Conservation (phyloP, 2,888 invertebrate species). For the Lathronympha strigana region DNA sequence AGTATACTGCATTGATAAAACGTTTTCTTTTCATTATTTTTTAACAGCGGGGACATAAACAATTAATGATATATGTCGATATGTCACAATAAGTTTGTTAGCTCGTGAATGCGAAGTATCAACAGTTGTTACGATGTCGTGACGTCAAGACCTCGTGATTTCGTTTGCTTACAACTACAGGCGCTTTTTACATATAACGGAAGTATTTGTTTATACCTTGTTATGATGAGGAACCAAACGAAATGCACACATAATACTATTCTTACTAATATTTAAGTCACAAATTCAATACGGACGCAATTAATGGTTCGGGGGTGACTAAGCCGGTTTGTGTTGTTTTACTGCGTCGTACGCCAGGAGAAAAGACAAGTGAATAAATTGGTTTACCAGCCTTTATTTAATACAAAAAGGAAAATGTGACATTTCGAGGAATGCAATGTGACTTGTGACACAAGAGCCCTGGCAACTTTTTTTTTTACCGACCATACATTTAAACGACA, state of each 20-base stretch:
- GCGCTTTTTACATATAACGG: constrained; percentile 16
- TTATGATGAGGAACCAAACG: constrained; percentile 22
- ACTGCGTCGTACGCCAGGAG: neutral
- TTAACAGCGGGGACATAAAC: constrained; percentile 11
- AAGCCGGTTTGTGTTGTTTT: neutral
- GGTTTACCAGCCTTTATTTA: too few species aligned
- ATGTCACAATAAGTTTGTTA: constrained; percentile 8
- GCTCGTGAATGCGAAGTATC: neutral
- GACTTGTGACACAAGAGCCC: too few species aligned
- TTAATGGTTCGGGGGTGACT: neutral
- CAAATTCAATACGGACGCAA: neutral
- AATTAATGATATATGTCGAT: constrained; percentile 29
- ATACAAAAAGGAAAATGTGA: too few species aligned
- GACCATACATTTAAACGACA: too few species aligned
- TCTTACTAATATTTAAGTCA: neutral
- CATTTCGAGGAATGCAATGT: too few species aligned
- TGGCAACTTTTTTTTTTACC: too few species aligned
- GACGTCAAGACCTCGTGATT: constrained; percentile 41
- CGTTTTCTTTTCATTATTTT: constrained; percentile 30
- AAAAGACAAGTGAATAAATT: neutral
- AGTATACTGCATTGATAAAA: constrained; percentile 15
- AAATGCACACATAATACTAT: constrained; percentile 4
- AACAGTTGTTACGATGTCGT: constrained; percentile 22
- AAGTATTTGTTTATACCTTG: constrained; percentile 25
- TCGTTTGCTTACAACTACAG: constrained; percentile 24